Percentiles rank a stretch among this genome's conserved stretches.
Conservation (phyloP, 2,888 invertebrate genomes). For the Lasioglossum oenotherae region DNA sequence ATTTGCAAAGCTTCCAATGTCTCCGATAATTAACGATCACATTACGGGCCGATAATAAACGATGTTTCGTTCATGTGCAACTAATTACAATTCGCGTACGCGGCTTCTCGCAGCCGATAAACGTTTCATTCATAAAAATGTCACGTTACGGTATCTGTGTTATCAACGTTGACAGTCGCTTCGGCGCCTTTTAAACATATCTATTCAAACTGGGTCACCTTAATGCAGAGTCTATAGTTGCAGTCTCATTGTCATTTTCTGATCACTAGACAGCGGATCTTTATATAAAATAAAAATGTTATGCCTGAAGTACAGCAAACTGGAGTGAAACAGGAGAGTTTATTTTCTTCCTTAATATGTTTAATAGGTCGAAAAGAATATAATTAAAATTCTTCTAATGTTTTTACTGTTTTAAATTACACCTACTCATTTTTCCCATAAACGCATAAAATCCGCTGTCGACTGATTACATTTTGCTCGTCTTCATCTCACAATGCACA, state of each 20-base stretch:
- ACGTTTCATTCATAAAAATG: conserved; percentile 33
- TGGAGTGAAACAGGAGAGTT: too few relatives aligned
- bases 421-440: too few relatives aligned
- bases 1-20: background rate
- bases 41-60: background rate
- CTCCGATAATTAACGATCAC: background rate
- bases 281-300: too few relatives aligned
- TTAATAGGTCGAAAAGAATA: too few relatives aligned
- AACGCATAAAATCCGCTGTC: too few relatives aligned
- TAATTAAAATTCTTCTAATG: too few relatives aligned
- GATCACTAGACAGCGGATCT: background rate
- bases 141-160: background rate
- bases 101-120: conserved; percentile 1
- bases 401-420: too few relatives aligned
- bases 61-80: background rate
- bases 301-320: too few relatives aligned
- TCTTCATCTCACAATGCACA: background rate
- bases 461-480: background rate
- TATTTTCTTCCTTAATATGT: too few relatives aligned
- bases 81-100: background rate
- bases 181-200: conserved; percentile 40
- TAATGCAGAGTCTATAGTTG: conserved; percentile 22
- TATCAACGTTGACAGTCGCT: conserved; percentile 31
- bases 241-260: background rate
- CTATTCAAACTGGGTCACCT: conserved; percentile 43